Conservation (phyloP, 2,888 invertebrate genomes). For the Xestobium rufovillosum region DNA sequence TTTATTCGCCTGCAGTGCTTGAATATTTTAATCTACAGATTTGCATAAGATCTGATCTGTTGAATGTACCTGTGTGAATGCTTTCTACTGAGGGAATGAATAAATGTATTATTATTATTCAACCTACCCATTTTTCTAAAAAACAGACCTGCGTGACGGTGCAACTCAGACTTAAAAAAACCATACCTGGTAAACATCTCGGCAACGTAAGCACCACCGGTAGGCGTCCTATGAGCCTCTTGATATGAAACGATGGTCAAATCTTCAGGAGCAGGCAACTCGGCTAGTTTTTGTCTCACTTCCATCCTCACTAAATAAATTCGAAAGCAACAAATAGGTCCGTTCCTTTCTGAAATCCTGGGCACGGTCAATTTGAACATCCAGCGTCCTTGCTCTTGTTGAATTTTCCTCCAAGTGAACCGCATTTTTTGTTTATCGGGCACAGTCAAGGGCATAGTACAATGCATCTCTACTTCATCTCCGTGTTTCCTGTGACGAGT, state of each 20-base stretch:
- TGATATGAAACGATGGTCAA: slow-evolving; percentile 65
- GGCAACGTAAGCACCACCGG: slow-evolving; percentile 73
- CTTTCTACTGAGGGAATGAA: too few relatives aligned
- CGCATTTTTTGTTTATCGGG: slow-evolving; percentile 58
- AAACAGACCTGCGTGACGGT: too few relatives aligned
- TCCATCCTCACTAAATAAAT: slow-evolving; percentile 69
- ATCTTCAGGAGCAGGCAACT: slow-evolving; percentile 61
- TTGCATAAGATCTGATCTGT: too few relatives aligned
- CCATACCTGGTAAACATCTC: slow-evolving; percentile 75
- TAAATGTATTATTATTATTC: too few relatives aligned
- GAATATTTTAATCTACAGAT: too few relatives aligned
- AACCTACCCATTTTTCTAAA: too few relatives aligned
- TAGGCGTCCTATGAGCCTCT: slow-evolving; percentile 61
- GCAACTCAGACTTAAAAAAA: slow-evolving; percentile 21
- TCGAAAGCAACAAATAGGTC: slow-evolving; percentile 81
- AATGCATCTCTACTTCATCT: slow-evolving; percentile 54
- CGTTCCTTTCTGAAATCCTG: slow-evolving; percentile 74
- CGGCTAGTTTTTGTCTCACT: slow-evolving; percentile 54
- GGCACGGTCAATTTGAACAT: slow-evolving; percentile 70
- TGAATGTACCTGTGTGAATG: too few relatives aligned
- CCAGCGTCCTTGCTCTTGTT: slow-evolving; percentile 56
- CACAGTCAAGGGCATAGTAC: slow-evolving; percentile 62
- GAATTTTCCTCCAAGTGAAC: slow-evolving; percentile 55
- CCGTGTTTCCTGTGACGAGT: slow-evolving; percentile 71
- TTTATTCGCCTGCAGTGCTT: too few relatives aligned